Percentiles rank a stretch among this genome's conserved stretches.
phyloP scores from a whole-genome alignment of 2,113 vertebrate genomes.

The Grammomys surdaster region DNA sequence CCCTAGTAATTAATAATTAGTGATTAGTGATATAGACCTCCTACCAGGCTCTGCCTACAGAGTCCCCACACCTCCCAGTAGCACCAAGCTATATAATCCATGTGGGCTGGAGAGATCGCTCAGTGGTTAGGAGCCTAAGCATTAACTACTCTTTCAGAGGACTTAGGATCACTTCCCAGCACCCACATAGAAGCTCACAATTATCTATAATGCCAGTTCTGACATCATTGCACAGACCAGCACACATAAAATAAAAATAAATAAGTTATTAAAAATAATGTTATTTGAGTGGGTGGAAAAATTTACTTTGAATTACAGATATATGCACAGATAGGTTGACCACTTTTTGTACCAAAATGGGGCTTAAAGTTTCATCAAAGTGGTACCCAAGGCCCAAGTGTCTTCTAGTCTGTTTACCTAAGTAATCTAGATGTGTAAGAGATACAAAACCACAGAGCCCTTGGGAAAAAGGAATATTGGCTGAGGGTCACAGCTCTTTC shows the following conservation, averaged over 20 bases:
- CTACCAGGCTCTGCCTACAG: background rate
- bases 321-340: background rate
- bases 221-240: too few relatives aligned
- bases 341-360: background rate
- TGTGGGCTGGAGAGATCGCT: too few relatives aligned
- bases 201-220: too few relatives aligned
- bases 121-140: too few relatives aligned
- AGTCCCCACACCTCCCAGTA: background rate
- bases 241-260: too few relatives aligned
- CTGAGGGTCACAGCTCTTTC: background rate
- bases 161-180: too few relatives aligned
- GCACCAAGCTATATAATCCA: background rate
- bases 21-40: background rate
- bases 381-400: background rate
- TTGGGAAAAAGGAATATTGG: background rate
- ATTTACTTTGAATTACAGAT: constrained; percentile 14
- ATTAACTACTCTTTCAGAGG: too few relatives aligned
- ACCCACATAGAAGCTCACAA: too few relatives aligned
- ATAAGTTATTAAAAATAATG: background rate
- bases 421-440: background rate
- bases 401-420: background rate
- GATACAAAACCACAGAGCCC: background rate
- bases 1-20: background rate
- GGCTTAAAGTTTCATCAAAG: background rate
- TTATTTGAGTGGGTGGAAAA: background rate